Base-by-base conservation (phyloP, 2,797 vertebrate genomes). In the Argentina silus region DNA sequence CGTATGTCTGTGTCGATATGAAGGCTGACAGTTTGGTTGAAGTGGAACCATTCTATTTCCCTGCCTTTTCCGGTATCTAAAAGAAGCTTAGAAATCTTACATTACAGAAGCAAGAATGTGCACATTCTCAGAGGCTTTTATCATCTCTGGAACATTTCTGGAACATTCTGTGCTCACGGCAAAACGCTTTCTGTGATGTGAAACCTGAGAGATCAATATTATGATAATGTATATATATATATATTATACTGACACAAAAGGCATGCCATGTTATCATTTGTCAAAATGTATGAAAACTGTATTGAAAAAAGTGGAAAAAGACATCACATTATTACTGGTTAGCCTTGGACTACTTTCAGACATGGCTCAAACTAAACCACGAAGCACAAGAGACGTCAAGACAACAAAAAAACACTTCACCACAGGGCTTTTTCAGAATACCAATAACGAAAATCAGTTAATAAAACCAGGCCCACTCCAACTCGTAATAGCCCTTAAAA, bases 281-380 rank as follows among this genome's bases (percentile, higher is more conserved):
- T 87, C 85, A 90, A 77, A 80, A 75, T 87, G 85, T 85, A 85
- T 84, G 83, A 88, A 88, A 89, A 83, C 79, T 74, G 82, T 65
- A 75, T 78, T 77, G 85, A 79, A 85, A 81, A 79, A 3, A 83
- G 65, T 68, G 64, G 67, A 72, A 69, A 76, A 70, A 80, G 78
- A 86, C 78, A 82, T 86, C 80, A 87, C 79, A 79, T 86, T 84
- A 89, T 66, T 76, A 78, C 73, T 50, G 86, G 81, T 74, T 76
- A 80, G 87, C 79, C 71, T 76, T 82, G 86, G 85, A 76, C 77
- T 70, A 79, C 53, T 85, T 84, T 82, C 81, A 85, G 84, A 89
- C 88, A 89, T 83, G 84, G 75, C 75, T 91, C 83, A 83, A 86
- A 91, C 77, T 84, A 73, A 66, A 79, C 78, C 47, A 36, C 81